Evolutionary conservation across 2,888 invertebrate genomes (phyloP).

Genomic region (Exocentrus adspersus): DNA sequence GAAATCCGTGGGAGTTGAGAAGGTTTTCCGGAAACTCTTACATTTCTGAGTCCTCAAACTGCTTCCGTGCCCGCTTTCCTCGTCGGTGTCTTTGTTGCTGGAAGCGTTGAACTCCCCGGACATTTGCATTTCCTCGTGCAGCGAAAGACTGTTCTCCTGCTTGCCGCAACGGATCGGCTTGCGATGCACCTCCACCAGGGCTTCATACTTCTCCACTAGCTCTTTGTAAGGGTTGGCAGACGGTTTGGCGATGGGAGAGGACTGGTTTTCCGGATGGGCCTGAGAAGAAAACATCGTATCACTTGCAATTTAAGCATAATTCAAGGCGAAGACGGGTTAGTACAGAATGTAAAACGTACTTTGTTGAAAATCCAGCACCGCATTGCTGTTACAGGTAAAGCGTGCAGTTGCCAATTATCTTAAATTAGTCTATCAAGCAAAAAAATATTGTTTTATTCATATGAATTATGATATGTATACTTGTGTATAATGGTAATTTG

Average conservation of each 20-base stretch:
- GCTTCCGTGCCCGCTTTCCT: conserved; percentile 72
- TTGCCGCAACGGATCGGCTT: conserved; percentile 68
- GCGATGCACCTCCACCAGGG: conserved; percentile 79
- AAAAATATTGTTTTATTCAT: no score
- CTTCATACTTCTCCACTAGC: conserved; percentile 87
- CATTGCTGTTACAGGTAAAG: no score
- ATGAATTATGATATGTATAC: no score
- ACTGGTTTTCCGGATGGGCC: conserved; percentile 38
- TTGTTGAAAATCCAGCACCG: conserved; percentile 25
- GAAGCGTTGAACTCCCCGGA: conserved; percentile 77
- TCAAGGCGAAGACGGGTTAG: neutral
- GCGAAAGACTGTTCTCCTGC: conserved; percentile 62
- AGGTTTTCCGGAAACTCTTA: conserved; percentile 67
- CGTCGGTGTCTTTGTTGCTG: conserved; percentile 71
- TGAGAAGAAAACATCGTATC: conserved; percentile 37
- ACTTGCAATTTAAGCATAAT: neutral
- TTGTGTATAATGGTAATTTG: no score
- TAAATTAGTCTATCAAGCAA: no score
- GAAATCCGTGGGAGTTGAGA: conserved; percentile 82
- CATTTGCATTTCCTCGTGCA: conserved; percentile 80
- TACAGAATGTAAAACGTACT: no score
- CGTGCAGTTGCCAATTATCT: no score
- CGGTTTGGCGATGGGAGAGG: conserved; percentile 43
- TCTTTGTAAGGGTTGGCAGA: conserved; percentile 80
- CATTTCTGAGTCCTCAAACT: conserved; percentile 58